Base-by-base conservation (phyloP, 64 coral and sea anemone genomes). In the Trachythela sp. region DNA sequence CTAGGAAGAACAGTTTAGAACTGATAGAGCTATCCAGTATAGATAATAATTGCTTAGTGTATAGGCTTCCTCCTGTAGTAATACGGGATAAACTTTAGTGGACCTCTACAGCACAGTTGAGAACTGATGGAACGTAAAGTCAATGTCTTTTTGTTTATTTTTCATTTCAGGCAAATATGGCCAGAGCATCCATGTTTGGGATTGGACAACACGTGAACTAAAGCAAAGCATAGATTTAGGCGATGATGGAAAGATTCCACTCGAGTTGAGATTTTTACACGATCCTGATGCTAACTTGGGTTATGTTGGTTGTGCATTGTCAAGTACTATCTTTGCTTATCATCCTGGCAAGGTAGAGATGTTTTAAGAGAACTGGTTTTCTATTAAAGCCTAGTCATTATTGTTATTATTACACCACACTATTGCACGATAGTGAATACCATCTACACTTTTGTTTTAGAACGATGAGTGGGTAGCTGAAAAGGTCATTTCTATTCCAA, bases 251-350 rank as follows among this genome's bases (percentile, higher is more conserved):
- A 89, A 85, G 48, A 89, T 94, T 89, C 96, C 96, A 27, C 64
- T 99, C 27, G 96, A 99, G 39, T 91, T 99, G 45, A 90, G 96
- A 51, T 99, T 99, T 39, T 72, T 99, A 20, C 96, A 99, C 84
- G 54, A 99, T 36, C 96, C 96, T 60, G 80, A 90, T 35, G 49
- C 94, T 56, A 52, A 94, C 27, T 91, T 94, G 54, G 96, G 96
- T 24, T 95, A 89, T 83, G 92, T 92, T 39, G 96, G 96, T 42
- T 94, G 94, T 67, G 96, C 96, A 0, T 48, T 99, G 22, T 83
- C 54, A 13, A 93, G 91, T 11, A 94, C 87, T 36, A 88, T 99
- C 86, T 88, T 99, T 99, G 83, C 92, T 89, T 72, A 92, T 87
- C 60, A 99, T 86, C 26, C 86, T 86, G 91, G 93, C 92, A 94